phyloP scores from a whole-genome alignment of 2,888 invertebrate genomes.

The Xanthia icteritia region DNA sequence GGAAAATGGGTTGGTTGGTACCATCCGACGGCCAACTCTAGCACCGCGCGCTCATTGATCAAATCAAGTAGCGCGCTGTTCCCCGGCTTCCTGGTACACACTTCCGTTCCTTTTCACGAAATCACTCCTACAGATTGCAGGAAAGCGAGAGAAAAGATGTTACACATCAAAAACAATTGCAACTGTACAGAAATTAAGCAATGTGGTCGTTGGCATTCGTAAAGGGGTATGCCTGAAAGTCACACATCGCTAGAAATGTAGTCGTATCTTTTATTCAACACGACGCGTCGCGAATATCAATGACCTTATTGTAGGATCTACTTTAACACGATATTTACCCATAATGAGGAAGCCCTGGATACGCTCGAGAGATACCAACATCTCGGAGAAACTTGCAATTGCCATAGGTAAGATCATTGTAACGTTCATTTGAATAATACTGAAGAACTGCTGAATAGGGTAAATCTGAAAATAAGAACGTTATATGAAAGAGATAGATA shows the following conservation, averaged over 20 bases:
- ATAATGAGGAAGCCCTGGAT: constrained; percentile 90
- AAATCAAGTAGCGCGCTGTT: no score
- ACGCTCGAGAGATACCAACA: constrained; percentile 90
- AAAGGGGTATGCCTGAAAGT: neutral
- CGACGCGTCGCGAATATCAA: constrained; percentile 19
- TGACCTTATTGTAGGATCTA: constrained; percentile 19
- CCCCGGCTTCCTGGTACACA: no score
- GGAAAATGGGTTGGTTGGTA: no score
- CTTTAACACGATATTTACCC: constrained; percentile 76
- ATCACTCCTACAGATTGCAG: no score
- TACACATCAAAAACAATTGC: neutral
- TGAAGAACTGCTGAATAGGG: constrained; percentile 90
- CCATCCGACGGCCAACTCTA: no score
- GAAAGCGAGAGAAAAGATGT: no score
- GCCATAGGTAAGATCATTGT: constrained; percentile 90
- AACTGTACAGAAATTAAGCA: neutral
- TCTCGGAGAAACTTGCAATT: constrained; percentile 90
- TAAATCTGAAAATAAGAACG: constrained; percentile 86
- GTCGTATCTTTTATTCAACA: constrained; percentile 27
- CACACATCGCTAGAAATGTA: constrained; percentile 11
- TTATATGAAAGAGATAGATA: neutral
- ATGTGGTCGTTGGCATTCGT: constrained; percentile 3
- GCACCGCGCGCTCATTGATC: no score
- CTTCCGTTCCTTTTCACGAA: no score
- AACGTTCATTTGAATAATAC: constrained; percentile 89